Evolutionary conservation across 30 jellyfish, hydroid and myxozoan species (phyloP), one percentile per base, ranked within the genome.

Genomic region (Turritopsis dohrnii): DNA sequence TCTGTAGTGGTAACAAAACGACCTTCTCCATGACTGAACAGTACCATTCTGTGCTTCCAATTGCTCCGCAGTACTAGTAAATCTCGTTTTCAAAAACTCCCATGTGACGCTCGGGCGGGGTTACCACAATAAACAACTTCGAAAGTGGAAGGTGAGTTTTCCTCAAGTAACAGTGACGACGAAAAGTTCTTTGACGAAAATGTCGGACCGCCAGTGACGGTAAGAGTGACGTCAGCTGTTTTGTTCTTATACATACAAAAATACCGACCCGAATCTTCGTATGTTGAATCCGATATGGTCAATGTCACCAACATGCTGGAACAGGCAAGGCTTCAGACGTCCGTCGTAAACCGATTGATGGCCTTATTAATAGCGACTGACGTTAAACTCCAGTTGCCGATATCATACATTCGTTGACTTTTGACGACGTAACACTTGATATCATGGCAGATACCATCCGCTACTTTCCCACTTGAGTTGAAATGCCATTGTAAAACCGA

Each of bases 401-500:
- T 69, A 69, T n/a, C 28, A 9, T n/a, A n/a, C 30, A 27, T 27
- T 8, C 77, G 77, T 23, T 69, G 28, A 16, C 30, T 9, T 69
- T 69, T 69, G 31, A 69, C 77, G 77, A 27, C 77, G 77, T 69
- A 69, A 69, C 77, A 69, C 77, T 23, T 69, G 77, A 69, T 69
- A 21, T 69, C 30, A 19, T 69, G 60, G 13, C 60, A 41, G 5
- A 41, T 13, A 41, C 60, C 60, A 41, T 41, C 60, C 60, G 60
- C 5, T 41, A 41, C 60, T 41, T 41, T 41, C 9, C 60, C 60
- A 13, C 60, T 41, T 5, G 60, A 41, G 60, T 41, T 41, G 60
- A 41, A 41, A 41, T 41, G 60, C 60, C 60, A 41, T 41, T 41
- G 60, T 41, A 41, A 41, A 41, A 41, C 60, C 60, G 60, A 41